Base-by-base conservation (phyloP, 1,140 invertebrate genomes). In the Apis cerana region DNA sequence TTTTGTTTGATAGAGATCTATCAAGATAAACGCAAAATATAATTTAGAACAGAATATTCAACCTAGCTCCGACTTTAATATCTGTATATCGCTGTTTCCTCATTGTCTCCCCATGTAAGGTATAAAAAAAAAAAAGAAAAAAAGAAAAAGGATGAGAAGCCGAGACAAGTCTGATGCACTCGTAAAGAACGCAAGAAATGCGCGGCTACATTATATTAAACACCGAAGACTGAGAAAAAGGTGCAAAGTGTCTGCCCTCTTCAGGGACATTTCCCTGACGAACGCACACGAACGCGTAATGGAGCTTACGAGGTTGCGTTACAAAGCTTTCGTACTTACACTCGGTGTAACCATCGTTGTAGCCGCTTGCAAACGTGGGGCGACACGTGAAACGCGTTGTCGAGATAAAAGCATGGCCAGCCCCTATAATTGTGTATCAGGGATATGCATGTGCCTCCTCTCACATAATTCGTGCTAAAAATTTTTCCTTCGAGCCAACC, bases 181-280 rank as follows among this genome's bases (percentile, higher is more conserved):
- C n/a, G n/a, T 43, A 64, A 75, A 74, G 71, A 76, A 68, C 43
- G 67, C 23, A 48, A 23, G 72, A 64, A 86, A 81, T 33, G 76
- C 59, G 17, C 21, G 50, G 56, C 43, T 21, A 15, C 52, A 8
- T 65, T 67, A 75, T 72, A 75, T 61, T 70, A 62, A 59, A 64
- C 58, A 54, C 17, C 75, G 48, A 52, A 79, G 70, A 48, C 80
- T 79, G 75, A 64, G 81, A 67, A 70, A 82, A 75, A 71, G 61
- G 67, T 43, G 52, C 80, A 13, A 33, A n/a, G 61, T 72, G 84
- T 87, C 84, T 87, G 85, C 80, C 75, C 84, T 83, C 84, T 83
- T 72, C 75, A 58, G 62, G 61, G 65, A 70, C 54, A 56, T 64
- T 58, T 77, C 12, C 75, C 33, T 67, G 68, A 64, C 23, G 33